Conservation (phyloP, 2,888 invertebrate species). For the Zele albiditarsus region DNA sequence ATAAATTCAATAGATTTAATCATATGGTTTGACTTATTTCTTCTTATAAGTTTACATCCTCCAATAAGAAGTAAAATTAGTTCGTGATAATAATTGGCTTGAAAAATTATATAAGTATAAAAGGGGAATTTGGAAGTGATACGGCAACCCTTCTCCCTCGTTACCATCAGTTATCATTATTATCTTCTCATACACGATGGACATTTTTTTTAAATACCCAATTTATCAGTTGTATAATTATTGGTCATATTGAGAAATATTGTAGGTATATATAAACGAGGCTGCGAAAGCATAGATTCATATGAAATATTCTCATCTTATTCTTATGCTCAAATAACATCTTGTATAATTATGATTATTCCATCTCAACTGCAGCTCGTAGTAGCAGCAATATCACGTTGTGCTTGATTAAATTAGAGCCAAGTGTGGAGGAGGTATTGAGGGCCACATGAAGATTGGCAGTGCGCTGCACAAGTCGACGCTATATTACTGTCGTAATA, state of each 20-base stretch:
- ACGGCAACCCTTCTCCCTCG: neutral
- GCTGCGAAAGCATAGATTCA: neutral
- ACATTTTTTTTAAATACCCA: too few species aligned
- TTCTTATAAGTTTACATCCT: neutral
- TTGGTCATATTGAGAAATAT: neutral
- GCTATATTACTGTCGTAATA: slow-evolving; percentile 29
- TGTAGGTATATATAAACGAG: neutral
- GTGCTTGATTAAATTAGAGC: slow-evolving; percentile 37
- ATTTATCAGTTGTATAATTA: neutral
- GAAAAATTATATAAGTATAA: slow-evolving; percentile 7
- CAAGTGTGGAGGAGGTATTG: slow-evolving; percentile 12
- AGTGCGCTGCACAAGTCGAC: slow-evolving; percentile 19
- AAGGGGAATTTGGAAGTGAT: neutral
- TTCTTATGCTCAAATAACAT: slow-evolving; percentile 26
- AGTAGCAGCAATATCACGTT: slow-evolving; percentile 6
- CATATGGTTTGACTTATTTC: neutral
- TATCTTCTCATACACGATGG: neutral
- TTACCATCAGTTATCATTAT: slow-evolving; percentile 14
- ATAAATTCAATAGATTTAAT: neutral
- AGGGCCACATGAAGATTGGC: slow-evolving; percentile 26
- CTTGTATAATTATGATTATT: slow-evolving; percentile 40
- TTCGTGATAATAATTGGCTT: neutral
- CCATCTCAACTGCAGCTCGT: slow-evolving; percentile 16
- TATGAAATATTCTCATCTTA: neutral
- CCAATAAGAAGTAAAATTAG: neutral